Evolutionary conservation across 2,113 vertebrate species (phyloP), one percentile per base, ranked within the genome.

Genomic region (Rissa tridactyla): DNA sequence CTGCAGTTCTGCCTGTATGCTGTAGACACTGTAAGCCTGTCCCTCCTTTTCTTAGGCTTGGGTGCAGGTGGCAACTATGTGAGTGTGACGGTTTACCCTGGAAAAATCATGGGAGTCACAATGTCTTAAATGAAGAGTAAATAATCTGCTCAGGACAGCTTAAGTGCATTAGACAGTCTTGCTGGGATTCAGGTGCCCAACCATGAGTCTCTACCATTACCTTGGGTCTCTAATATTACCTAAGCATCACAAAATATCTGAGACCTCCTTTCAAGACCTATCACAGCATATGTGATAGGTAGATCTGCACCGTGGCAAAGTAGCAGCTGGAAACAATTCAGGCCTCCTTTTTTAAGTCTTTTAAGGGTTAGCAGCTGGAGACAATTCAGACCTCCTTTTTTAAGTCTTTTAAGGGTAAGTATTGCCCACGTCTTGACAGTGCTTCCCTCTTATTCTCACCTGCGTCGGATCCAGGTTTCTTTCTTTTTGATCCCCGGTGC

Each of bases 391-490:
- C 6, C 15, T 40, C 7, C 3, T 46, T 60, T 68, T 27, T 52
- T 23, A 21, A 13, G 1, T 19, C 14, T 57, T 65, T 20, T 27
- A 19, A 54, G 25, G 10, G 11, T 65, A 15, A 49, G 4, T 38
- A 2, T 5, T 60, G 1, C 2, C n/a, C 22, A 3, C 9, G 42
- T 6, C 12, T 42, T 34, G 54, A 29, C 25, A 64, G 14, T 83
- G 32, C 22, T 52, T 71, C 34, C 15, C 10, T 49, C 27, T 25
- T 52, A 4, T 9, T n/a, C 20, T 58, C 11, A 21, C 0, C 0
- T 13, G 9, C 0, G 0, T 14, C 78, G 6, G 9, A 55, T 40
- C 9, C 34, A 40, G 7, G 11, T 64, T 79, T 60, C 14, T 64
- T 88, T 60, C 5, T 34, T 64, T 88, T 38, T 84, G 7, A 19